Percentiles rank a stretch among this genome's conserved stretches.
Conservation (phyloP, 2,113 vertebrate genomes). For the Gymnogyps californianus region DNA sequence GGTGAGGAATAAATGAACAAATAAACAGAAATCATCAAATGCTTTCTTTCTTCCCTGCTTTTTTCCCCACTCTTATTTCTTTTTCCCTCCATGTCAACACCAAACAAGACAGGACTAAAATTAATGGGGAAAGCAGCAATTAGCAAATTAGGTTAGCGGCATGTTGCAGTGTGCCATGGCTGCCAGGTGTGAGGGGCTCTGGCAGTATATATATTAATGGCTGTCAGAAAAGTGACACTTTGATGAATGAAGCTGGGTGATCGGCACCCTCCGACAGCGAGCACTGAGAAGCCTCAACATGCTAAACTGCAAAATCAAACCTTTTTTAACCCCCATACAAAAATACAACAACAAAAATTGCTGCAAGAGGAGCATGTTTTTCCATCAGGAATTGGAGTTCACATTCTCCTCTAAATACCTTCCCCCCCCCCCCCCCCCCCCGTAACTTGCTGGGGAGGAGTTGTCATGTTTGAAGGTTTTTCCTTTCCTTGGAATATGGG, state of each 20-base stretch:
- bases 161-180: conserved; percentile 86
- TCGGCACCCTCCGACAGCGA: conserved; percentile 93
- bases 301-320: conserved; percentile 85
- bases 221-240: conserved; percentile 99
- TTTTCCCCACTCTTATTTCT: conserved; percentile 67
- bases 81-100: conserved; percentile 82
- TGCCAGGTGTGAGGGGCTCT: conserved; percentile 97
- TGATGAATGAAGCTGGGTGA: conserved; percentile 99
- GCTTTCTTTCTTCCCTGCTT: conserved; percentile 68
- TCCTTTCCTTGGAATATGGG: background rate
- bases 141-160: conserved; percentile 98
- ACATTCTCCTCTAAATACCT: background rate
- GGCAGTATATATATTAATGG: conserved; percentile 99
- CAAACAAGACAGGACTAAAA: conserved; percentile 91
- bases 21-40: conserved; percentile 15
- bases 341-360: background rate
- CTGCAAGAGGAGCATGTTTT: background rate
- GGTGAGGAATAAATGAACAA: background rate
- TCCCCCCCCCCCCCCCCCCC: too few species aligned
- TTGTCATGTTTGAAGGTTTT: background rate
- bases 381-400: background rate
- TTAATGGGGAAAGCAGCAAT: conserved; percentile 97
- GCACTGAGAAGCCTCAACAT: conserved; percentile 92
- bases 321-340: conserved; percentile 53
- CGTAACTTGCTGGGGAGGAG: background rate